These are phyloP conservation scores for Tenualosa thibaudeaui DNA, from an alignment of 2,797 vertebrate species.

Conservation along the genomic window DNA sequence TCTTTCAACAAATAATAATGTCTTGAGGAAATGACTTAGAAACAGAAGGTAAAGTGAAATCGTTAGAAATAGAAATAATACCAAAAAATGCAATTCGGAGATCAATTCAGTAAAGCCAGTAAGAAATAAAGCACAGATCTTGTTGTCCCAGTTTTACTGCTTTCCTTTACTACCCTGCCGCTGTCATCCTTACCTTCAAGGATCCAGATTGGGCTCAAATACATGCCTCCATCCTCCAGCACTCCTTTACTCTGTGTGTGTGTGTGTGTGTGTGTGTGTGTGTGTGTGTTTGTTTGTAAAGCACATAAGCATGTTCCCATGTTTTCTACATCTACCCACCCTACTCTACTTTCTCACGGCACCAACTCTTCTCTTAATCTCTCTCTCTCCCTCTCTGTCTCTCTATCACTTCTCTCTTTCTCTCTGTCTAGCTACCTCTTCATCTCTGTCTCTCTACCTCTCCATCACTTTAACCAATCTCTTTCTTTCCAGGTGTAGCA, in stretches of 20 bases:
- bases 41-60: neutral
- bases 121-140: neutral
- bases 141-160: neutral
- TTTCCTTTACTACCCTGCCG: neutral
- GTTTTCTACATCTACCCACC: neutral
- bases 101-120: neutral
- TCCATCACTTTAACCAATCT: neutral
- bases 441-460: constrained; percentile 7
- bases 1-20: neutral
- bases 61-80: neutral
- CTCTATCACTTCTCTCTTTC: neutral
- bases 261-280: constrained; percentile 43
- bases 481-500: neutral
- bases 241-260: constrained; percentile 10
- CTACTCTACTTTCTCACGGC: neutral
- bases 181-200: neutral
- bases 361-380: constrained; percentile 44
- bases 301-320: constrained; percentile 32
- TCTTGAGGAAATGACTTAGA: neutral
- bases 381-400: constrained; percentile 6
- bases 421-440: constrained; percentile 23
- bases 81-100: neutral
- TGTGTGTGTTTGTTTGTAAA: constrained; percentile 54
- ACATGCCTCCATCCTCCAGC: neutral
- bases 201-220: neutral